Percentiles rank a stretch among this genome's conserved stretches.
phyloP scores from a whole-genome alignment of 2,888 invertebrate genomes.

The Axea sp. region DNA sequence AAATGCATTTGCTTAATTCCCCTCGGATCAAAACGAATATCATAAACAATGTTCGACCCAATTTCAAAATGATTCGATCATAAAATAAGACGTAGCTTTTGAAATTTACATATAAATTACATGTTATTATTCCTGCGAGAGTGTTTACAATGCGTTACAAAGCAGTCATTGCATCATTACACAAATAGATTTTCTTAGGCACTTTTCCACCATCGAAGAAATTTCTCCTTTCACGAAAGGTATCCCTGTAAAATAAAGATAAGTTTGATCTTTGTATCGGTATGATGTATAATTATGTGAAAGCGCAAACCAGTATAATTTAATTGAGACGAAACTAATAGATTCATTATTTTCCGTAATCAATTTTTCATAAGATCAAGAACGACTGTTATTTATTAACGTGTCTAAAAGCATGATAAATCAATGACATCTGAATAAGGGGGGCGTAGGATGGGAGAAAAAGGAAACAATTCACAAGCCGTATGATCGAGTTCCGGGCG shows the following conservation, averaged over 20 bases:
- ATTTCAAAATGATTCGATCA: conserved; percentile 44
- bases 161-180: conserved; percentile 33
- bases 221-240: too few species aligned
- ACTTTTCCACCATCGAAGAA: too few species aligned
- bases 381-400: conserved; percentile 37
- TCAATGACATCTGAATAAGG: conserved; percentile 50
- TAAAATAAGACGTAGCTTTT: conserved; percentile 51
- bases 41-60: conserved; percentile 54
- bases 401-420: conserved; percentile 43
- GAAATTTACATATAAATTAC: conserved; percentile 56
- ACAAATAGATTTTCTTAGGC: conserved; percentile 26
- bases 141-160: conserved; percentile 49
- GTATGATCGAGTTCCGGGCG: conserved; percentile 57
- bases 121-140: conserved; percentile 42
- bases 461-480: conserved; percentile 57
- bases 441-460: conserved; percentile 36
- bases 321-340: conserved; percentile 6
- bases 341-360: conserved; percentile 7
- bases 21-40: conserved; percentile 45
- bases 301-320: too few species aligned
- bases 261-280: too few species aligned
- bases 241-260: too few species aligned
- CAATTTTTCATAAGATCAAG: conserved; percentile 13
- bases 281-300: too few species aligned
- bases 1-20: conserved; percentile 44